phyloP scores from a whole-genome alignment of 2,113 vertebrate species.

The Pachypanchax playfairii region DNA sequence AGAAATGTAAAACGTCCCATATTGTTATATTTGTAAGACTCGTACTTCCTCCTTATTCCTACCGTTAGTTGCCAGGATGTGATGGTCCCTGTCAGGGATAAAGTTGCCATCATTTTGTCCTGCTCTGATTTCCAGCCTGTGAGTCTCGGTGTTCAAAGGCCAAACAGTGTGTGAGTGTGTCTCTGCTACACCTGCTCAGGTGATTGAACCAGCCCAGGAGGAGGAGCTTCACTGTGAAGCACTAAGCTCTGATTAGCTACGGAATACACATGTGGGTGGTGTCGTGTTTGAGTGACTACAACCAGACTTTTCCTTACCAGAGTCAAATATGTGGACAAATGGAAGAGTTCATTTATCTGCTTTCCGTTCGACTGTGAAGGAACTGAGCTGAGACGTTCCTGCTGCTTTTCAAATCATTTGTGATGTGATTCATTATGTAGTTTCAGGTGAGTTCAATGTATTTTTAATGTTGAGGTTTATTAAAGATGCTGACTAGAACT shows the following conservation, averaged over 20 bases:
- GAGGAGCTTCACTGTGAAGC: conserved; percentile 27
- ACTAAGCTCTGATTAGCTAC: conserved; percentile 42
- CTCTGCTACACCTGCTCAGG: conserved; percentile 67
- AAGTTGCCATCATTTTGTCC: conserved; percentile 78
- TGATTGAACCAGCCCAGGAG: conserved; percentile 51
- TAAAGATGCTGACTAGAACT: neutral
- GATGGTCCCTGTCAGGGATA: conserved; percentile 73
- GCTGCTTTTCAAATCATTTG: conserved; percentile 1
- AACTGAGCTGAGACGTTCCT: neutral
- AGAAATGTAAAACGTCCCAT: too few species aligned
- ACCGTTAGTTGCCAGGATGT: conserved; percentile 77
- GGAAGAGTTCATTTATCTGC: conserved; percentile 10
- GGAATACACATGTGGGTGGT: conserved; percentile 16
- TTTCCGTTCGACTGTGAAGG: neutral
- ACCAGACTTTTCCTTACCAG: conserved; percentile 7
- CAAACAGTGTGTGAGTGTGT: conserved; percentile 24
- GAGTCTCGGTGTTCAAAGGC: conserved; percentile 14
- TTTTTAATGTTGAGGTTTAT: neutral
- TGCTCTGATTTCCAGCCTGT: conserved; percentile 24
- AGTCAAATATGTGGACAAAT: conserved; percentile 14
- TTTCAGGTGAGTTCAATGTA: neutral
- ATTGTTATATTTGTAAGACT: too few species aligned
- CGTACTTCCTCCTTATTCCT: conserved; percentile 54
- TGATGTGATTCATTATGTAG: neutral
- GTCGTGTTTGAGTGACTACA: neutral